phyloP scores from a whole-genome alignment of 2,797 vertebrate species.

The Apogon talboti region DNA sequence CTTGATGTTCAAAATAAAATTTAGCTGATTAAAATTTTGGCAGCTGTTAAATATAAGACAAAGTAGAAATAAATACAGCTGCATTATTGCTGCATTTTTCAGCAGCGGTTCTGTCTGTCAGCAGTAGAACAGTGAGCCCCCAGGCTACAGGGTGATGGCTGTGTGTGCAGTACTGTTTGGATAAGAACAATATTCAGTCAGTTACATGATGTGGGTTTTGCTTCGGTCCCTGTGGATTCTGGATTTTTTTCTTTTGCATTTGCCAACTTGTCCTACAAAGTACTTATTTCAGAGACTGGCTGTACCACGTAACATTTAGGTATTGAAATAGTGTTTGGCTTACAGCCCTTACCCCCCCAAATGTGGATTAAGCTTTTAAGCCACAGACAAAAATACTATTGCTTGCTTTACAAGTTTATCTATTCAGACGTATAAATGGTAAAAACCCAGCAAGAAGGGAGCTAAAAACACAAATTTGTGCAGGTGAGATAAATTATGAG shows the following conservation, averaged over 20 bases:
- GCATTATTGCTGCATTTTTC: conserved; percentile 1
- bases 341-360: conserved; percentile 8
- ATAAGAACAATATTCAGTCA: conserved; percentile 50
- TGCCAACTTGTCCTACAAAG: conserved; percentile 33
- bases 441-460: conserved; percentile 9
- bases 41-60: conserved; percentile 32
- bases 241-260: conserved; percentile 37
- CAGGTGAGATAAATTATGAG: conserved; percentile 25
- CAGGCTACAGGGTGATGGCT: conserved; percentile 34
- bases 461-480: conserved; percentile 21
- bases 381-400: conserved; percentile 25
- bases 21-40: conserved; percentile 21
- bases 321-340: conserved; percentile 48
- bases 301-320: conserved; percentile 38
- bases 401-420: conserved; percentile 40
- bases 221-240: conserved; percentile 17
- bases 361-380: conserved; percentile 54
- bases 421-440: conserved; percentile 25
- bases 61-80: conserved; percentile 24
- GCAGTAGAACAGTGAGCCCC: conserved; percentile 27
- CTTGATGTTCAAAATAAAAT: too few relatives aligned
- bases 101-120: conserved; percentile 33
- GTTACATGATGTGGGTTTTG: conserved; percentile 36
- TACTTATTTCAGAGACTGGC: conserved; percentile 29
- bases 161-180: conserved; percentile 34